phyloP scores from a whole-genome alignment of 2,888 invertebrate genomes.

The Parthenolecanium corni region DNA sequence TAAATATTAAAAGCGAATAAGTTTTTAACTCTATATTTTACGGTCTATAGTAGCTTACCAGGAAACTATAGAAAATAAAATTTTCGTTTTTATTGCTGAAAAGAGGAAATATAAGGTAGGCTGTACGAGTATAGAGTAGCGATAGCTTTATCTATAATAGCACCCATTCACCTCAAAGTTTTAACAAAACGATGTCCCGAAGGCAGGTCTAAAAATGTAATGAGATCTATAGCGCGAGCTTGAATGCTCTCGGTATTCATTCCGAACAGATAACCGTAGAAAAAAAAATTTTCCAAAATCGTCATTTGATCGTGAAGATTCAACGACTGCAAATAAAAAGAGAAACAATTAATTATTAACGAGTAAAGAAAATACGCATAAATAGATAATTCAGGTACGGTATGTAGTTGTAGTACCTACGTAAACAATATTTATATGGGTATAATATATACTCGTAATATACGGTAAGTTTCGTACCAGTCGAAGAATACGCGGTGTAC shows the following conservation, averaged over 20 bases:
- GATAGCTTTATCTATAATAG: background rate
- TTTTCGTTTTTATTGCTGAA: too few relatives aligned
- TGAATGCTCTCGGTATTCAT: conserved; percentile 27
- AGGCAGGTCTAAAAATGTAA: conserved; percentile 30
- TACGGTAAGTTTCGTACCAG: too few relatives aligned
- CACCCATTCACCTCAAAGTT: conserved; percentile 28
- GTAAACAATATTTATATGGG: too few relatives aligned
- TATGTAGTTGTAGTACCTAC: too few relatives aligned
- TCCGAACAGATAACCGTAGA: conserved; percentile 31
- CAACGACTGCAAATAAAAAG: conserved; percentile 29
- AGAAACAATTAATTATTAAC: background rate
- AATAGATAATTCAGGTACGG: too few relatives aligned
- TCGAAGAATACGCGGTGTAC: too few relatives aligned
- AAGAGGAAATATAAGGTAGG: background rate
- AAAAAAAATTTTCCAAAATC: conserved; percentile 30
- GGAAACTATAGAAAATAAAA: too few relatives aligned
- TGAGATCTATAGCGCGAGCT: conserved; percentile 30
- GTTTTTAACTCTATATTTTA: background rate
- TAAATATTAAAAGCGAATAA: background rate
- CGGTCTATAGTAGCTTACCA: too few relatives aligned
- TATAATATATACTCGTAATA: too few relatives aligned
- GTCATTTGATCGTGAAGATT: conserved; percentile 31
- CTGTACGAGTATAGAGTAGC: background rate
- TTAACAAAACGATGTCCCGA: conserved; percentile 26
- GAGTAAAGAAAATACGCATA: background rate